Conservation (phyloP, 2,888 invertebrate species). For the Pocota personata region DNA sequence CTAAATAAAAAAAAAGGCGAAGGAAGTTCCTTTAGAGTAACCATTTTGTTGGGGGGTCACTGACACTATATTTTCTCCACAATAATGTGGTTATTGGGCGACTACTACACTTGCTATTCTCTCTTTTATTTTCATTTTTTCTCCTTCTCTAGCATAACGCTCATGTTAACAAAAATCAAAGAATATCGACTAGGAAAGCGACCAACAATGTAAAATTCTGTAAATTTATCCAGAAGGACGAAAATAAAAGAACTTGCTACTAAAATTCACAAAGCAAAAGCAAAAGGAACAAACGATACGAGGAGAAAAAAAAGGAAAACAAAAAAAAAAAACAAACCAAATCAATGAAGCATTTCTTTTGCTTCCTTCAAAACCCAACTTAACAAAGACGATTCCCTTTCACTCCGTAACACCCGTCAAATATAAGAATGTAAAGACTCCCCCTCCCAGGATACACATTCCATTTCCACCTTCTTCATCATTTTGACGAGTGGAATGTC, state of each 20-base stretch:
- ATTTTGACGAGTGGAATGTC: slow-evolving; percentile 59
- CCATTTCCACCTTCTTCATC: slow-evolving; percentile 43
- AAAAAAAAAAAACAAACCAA: slow-evolving; percentile 22
- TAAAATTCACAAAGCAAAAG: slow-evolving; percentile 52
- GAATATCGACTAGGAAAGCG: slow-evolving; percentile 13
- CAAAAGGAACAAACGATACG: slow-evolving; percentile 5
- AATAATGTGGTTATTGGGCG: slow-evolving; percentile 62
- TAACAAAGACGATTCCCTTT: slow-evolving; percentile 24
- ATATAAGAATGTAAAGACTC: slow-evolving; percentile 9
- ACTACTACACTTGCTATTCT: slow-evolving; percentile 7
- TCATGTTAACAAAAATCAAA: slow-evolving; percentile 41
- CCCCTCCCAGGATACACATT: slow-evolving; percentile 42
- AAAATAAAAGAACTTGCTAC: slow-evolving; percentile 63
- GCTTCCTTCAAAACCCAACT: not conserved
- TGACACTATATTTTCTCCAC: slow-evolving; percentile 50
- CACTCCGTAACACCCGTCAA: slow-evolving; percentile 25
- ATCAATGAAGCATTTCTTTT: slow-evolving; percentile 55
- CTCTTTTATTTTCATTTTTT: not conserved
- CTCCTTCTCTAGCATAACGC: not conserved
- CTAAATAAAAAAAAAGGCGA: not conserved
- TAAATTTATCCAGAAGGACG: slow-evolving; percentile 48
- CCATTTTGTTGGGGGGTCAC: slow-evolving; percentile 42
- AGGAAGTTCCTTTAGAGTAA: not conserved
- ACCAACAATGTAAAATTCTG: slow-evolving; percentile 18
- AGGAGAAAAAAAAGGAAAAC: not conserved